Evolutionary conservation across 1,140 invertebrate species (phyloP).

Genomic region (Trichogramma pretiosum): DNA sequence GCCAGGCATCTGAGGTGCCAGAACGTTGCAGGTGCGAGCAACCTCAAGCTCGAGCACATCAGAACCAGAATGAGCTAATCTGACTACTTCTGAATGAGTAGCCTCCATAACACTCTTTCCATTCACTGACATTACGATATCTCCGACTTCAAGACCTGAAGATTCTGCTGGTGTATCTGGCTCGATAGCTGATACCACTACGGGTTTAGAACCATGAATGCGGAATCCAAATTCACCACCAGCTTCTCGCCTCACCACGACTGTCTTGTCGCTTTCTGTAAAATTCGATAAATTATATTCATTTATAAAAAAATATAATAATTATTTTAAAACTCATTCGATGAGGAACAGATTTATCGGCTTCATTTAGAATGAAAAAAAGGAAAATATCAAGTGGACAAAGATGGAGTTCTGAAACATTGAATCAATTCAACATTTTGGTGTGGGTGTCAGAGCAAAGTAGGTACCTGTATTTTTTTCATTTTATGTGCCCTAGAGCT

Average conservation of each 20-base stretch:
- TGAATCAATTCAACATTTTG: too few relatives aligned
- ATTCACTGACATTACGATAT: slow-evolving; percentile 88
- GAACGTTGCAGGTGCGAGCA: slow-evolving; percentile 72
- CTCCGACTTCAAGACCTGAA: slow-evolving; percentile 85
- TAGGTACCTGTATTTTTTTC: too few relatives aligned
- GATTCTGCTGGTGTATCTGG: slow-evolving; percentile 81
- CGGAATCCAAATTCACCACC: slow-evolving; percentile 88
- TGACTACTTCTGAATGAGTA: slow-evolving; percentile 89
- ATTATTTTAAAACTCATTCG: too few relatives aligned
- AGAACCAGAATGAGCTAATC: slow-evolving; percentile 79
- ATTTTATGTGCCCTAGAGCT: too few relatives aligned
- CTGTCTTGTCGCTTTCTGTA: slow-evolving; percentile 78
- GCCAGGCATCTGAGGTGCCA: slow-evolving; percentile 48
- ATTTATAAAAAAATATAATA: too few relatives aligned
- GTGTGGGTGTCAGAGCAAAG: too few relatives aligned
- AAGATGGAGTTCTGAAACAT: too few relatives aligned
- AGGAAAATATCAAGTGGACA: too few relatives aligned
- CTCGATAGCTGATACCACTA: slow-evolving; percentile 91
- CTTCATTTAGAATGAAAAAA: too few relatives aligned
- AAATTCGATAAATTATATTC: too few relatives aligned
- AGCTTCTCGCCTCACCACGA: slow-evolving; percentile 69
- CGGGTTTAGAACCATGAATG: slow-evolving; percentile 89
- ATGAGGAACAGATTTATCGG: too few relatives aligned
- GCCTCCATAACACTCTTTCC: slow-evolving; percentile 79
- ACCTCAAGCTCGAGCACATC: slow-evolving; percentile 81